phyloP scores from a whole-genome alignment of 2,797 vertebrate genomes.

The Crenuchus spilurus region DNA sequence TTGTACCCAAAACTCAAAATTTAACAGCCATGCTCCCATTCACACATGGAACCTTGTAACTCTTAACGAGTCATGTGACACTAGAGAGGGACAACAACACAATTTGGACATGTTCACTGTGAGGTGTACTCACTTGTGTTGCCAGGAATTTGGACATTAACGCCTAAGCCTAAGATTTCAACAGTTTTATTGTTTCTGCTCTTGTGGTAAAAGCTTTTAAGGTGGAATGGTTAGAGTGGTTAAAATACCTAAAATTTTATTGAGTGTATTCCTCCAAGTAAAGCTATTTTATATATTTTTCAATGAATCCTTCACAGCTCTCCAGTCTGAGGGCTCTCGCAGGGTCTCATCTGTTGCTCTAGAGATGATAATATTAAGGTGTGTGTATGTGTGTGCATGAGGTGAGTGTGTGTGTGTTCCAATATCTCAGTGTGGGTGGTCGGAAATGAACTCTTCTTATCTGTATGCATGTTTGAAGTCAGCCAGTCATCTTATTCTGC shows the following conservation, averaged over 20 bases:
- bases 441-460: conserved; percentile 27
- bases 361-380: background rate
- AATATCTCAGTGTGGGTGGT: conserved; percentile 29
- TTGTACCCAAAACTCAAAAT: background rate
- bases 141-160: no score
- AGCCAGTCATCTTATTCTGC: background rate
- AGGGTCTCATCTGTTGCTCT: background rate
- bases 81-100: no score
- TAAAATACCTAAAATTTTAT: background rate
- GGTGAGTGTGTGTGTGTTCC: conserved; percentile 5
- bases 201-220: background rate
- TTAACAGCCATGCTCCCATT: background rate
- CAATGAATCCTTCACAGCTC: conserved; percentile 15
- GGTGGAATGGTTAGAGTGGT: background rate
- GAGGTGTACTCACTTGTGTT: no score
- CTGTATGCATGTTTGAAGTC: conserved; percentile 18
- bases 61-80: no score
- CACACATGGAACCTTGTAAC: background rate
- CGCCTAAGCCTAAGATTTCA: background rate
- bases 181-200: background rate
- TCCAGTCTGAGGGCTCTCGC: background rate
- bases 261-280: conserved; percentile 6
- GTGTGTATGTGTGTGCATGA: background rate
- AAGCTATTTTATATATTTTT: conserved; percentile 29
- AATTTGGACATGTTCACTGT: no score